phyloP scores from a whole-genome alignment of 2,797 vertebrate genomes.

The Rhinogobio ventralis region DNA sequence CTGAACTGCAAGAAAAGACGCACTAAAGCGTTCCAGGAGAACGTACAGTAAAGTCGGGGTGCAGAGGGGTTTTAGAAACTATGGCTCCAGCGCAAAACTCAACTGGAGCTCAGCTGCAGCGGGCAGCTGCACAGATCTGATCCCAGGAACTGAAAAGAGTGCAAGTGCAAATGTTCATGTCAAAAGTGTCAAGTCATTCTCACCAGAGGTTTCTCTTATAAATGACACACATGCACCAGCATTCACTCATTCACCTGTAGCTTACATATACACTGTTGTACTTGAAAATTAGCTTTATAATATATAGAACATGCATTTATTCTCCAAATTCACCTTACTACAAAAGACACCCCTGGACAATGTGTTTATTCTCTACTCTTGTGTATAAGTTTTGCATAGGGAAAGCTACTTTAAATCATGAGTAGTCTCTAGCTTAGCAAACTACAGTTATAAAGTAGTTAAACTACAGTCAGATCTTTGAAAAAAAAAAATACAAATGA shows the following conservation, averaged over 20 bases:
- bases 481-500: too few species aligned
- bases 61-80: constrained; percentile 28
- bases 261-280: neutral
- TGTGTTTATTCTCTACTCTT: neutral
- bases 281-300: neutral
- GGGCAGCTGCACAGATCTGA: constrained; percentile 71
- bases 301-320: neutral
- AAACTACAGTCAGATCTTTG: too few species aligned
- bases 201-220: constrained; percentile 50
- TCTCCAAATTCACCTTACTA: neutral
- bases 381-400: neutral
- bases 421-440: neutral
- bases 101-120: constrained; percentile 66
- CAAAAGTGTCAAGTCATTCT: constrained; percentile 70
- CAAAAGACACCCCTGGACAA: neutral
- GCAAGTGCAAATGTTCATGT: constrained; percentile 68
- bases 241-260: neutral
- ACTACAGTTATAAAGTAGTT: too few species aligned
- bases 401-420: neutral
- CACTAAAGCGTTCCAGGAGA: constrained; percentile 12
- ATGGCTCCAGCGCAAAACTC: constrained; percentile 47
- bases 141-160: constrained; percentile 68
- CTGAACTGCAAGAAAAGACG: constrained; percentile 17
- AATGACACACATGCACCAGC: neutral
- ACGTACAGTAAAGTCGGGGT: neutral